Percentiles rank a stretch among this genome's conserved stretches.
These are phyloP conservation scores for Julus scanicus DNA, from an alignment of 2,888 invertebrate species.

Conservation along the genomic window DNA sequence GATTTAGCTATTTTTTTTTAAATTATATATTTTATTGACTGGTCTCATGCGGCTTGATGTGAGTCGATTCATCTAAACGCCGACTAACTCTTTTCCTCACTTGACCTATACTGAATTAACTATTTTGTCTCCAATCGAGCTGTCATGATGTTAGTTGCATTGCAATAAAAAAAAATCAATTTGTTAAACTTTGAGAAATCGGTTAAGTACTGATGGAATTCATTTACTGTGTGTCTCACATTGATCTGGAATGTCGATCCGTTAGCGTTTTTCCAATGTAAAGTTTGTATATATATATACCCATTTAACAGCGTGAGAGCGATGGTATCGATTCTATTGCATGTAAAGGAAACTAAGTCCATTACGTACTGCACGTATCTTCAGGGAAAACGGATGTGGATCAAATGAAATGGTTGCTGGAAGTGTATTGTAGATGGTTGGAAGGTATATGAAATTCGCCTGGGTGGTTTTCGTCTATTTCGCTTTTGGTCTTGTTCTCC, in stretches of 20 bases:
- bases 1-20: no score
- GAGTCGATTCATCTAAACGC: no score
- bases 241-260: not conserved
- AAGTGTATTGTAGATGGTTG: not conserved
- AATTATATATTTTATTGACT: no score
- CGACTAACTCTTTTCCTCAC: no score
- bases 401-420: not conserved
- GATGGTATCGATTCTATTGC: conserved; percentile 8
- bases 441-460: conserved; percentile 5
- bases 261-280: not conserved
- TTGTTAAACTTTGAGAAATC: not conserved
- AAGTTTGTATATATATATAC: not conserved
- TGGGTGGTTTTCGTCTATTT: not conserved
- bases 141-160: no score
- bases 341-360: not conserved
- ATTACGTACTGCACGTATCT: not conserved
- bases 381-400: conserved; percentile 37
- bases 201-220: not conserved
- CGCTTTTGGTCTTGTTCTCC: not conserved
- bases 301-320: not conserved
- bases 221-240: not conserved
- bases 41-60: no score
- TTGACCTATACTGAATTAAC: no score
- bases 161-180: not conserved
- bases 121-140: no score